Evolutionary conservation across 2,888 invertebrate genomes (phyloP).

Genomic region (Caenorhabditis wallacei): DNA sequence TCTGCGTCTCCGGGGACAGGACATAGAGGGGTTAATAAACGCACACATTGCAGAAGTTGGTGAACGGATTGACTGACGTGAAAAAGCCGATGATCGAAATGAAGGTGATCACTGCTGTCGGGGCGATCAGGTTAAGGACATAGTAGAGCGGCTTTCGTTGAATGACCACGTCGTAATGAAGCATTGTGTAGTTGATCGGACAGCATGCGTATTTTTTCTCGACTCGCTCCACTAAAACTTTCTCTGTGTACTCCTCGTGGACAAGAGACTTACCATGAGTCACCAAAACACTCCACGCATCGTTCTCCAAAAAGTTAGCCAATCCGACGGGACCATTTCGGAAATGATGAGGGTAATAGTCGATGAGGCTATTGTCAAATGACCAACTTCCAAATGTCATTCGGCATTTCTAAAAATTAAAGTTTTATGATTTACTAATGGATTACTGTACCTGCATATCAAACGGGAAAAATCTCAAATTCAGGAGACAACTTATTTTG

Average conservation of each 20-base stretch:
- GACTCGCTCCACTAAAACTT: conserved; percentile 61
- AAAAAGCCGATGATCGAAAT: conserved; percentile 84
- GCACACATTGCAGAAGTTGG: conserved; percentile 60
- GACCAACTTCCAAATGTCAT: conserved; percentile 72
- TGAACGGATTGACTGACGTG: conserved; percentile 77
- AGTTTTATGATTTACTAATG: no score
- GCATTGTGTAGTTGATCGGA: conserved; percentile 70
- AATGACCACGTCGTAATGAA: conserved; percentile 63
- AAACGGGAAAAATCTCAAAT: conserved; percentile 68
- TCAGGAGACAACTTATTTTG: conserved; percentile 66
- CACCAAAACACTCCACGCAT: conserved; percentile 67
- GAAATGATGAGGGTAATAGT: conserved; percentile 55
- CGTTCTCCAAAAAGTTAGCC: conserved; percentile 69
- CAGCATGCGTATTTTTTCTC: conserved; percentile 69
- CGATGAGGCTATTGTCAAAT: conserved; percentile 68
- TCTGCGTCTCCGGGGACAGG: no score
- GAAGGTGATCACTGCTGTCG: conserved; percentile 83
- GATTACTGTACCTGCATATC: conserved; percentile 67
- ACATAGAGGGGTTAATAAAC: conserved; percentile 38
- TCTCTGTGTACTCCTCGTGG: no score
- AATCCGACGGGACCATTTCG: conserved; percentile 59
- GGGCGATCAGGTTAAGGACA: conserved; percentile 83
- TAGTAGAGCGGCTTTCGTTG: conserved; percentile 74
- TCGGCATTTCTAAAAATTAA: conserved; percentile 55
- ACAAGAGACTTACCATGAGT: conserved; percentile 56